These are phyloP conservation scores for Centruroides vittatus DNA, from an alignment of 1,140 invertebrate genomes.

Conservation along the genomic window DNA sequence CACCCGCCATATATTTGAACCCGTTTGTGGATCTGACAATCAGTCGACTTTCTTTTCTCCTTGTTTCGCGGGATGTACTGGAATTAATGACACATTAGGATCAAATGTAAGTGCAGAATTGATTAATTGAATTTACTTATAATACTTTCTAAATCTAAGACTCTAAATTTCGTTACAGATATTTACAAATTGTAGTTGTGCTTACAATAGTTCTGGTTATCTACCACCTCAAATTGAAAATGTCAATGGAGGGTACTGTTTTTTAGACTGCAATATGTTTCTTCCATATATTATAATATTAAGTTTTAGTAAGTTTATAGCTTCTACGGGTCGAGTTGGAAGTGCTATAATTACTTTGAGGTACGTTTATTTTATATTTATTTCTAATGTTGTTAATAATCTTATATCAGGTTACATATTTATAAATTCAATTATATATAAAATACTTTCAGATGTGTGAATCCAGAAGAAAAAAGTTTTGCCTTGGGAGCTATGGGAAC, in stretches of 20 bases:
- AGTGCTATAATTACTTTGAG: conserved; percentile 24
- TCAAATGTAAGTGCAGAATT: too few relatives aligned
- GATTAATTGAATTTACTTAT: too few relatives aligned
- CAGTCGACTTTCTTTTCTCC: conserved; percentile 45
- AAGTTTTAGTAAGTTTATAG: conserved; percentile 21
- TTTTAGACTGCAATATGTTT: conserved; percentile 19
- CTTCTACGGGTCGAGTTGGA: conserved; percentile 23
- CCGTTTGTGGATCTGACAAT: conserved; percentile 43
- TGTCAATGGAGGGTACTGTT: conserved; percentile 20
- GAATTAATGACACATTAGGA: not conserved
- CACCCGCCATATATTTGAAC: conserved; percentile 43
- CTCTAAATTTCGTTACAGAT: conserved; percentile 1
- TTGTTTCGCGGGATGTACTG: conserved; percentile 50
- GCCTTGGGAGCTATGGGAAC: conserved; percentile 23
- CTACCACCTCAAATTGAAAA: not conserved
- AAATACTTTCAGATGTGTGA: conserved; percentile 20
- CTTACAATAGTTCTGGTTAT: conserved; percentile 8
- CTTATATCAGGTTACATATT: too few relatives aligned
- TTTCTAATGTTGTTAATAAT: too few relatives aligned
- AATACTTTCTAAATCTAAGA: not conserved
- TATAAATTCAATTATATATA: too few relatives aligned
- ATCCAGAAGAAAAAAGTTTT: conserved; percentile 24
- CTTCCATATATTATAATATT: conserved; percentile 21
- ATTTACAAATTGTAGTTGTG: conserved; percentile 9
- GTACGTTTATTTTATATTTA: conserved; percentile 11